Base-by-base conservation (phyloP, 2,113 vertebrate species). In the Willisornis vidua region DNA sequence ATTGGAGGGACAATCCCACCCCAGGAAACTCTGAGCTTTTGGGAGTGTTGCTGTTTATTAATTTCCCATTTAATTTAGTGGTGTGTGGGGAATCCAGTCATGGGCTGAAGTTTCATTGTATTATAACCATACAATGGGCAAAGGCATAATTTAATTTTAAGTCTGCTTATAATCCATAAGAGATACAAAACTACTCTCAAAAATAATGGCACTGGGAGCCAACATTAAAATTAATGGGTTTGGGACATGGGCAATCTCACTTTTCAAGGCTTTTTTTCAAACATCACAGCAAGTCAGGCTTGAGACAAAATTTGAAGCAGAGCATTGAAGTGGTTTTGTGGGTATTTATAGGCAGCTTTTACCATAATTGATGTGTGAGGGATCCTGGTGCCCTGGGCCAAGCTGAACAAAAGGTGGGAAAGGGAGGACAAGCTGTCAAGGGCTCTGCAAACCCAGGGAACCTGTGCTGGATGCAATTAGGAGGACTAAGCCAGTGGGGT, bases 51-150 rank as follows among this genome's bases (percentile, higher is more conserved):
- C 45, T 58, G 24, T 76, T 90, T 70, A 48, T 83, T 92, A 57
- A 87, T 82, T 89, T 73, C 31, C 61, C 12, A 4, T 37, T 55
- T 52, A 14, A 59, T 45, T 66, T 14, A 37, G 33, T 19, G 43
- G 45, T 3, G 0, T 1, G 5, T 12, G 45, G 31, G 45, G 37
- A 82, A 1, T 9, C 23, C 57, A 6, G 26, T 17, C 1, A 2
- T 3, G 1, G 63, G 55, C 68, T 58, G 39, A 49, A 24, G 48
- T 8, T 2, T n/a, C 3, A 19, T 29, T 24, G 66, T 74, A 89
- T 62, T 54, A 19, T 14, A 8, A 23, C 55, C 4, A 14, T n/a
- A 76, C 63, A n/a, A 48, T 9, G 68, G 39, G 65, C 55, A 49
- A 5, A 1, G 51, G 85, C 20, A 12, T 54, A 19, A 74, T 58